Percentiles rank a stretch among this genome's conserved stretches.
These are phyloP conservation scores for Tenthredo livida DNA, from an alignment of 2,888 invertebrate genomes.

Conservation along the genomic window DNA sequence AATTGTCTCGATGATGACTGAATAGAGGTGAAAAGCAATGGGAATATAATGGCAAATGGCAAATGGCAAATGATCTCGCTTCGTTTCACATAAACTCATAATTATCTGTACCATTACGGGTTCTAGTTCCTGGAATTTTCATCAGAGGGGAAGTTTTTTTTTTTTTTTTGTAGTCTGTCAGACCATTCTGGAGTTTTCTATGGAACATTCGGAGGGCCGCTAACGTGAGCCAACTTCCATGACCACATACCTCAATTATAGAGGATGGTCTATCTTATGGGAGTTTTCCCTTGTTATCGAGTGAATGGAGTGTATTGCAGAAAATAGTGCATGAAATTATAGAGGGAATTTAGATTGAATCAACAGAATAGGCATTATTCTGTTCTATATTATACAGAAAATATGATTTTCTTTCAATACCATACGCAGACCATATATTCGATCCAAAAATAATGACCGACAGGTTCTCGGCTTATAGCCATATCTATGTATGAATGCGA, in stretches of 20 bases:
- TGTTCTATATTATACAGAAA: too few species aligned
- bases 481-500: background rate
- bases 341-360: background rate
- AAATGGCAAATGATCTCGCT: background rate
- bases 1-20: conserved; percentile 85
- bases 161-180: too few species aligned
- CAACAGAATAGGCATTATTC: background rate
- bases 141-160: too few species aligned
- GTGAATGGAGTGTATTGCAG: background rate
- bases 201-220: background rate
- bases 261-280: background rate
- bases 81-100: too few species aligned
- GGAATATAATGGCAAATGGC: background rate
- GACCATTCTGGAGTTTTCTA: background rate
- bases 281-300: background rate
- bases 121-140: background rate
- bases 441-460: background rate
- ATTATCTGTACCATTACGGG: background rate
- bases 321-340: background rate
- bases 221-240: too few species aligned
- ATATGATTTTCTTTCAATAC: background rate
- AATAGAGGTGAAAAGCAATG: background rate
- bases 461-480: background rate
- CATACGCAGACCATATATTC: background rate
- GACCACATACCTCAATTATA: background rate